These are phyloP conservation scores for Drosophila diplacantha DNA, from an alignment of 2,888 invertebrate genomes.

Conservation along the genomic window DNA sequence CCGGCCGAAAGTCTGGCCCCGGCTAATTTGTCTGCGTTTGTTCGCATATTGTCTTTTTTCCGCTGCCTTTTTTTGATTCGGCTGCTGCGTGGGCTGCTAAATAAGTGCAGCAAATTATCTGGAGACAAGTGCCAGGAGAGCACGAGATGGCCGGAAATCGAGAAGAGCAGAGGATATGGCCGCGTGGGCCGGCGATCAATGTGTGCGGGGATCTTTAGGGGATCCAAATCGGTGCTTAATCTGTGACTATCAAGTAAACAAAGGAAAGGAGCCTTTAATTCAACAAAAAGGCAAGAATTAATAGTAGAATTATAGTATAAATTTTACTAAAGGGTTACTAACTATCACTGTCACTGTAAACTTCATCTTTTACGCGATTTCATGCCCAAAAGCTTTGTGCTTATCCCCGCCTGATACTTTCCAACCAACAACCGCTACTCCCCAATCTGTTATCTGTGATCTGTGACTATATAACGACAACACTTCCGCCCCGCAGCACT, in stretches of 20 bases:
- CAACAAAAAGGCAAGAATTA: background rate
- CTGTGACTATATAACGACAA: slow-evolving; percentile 27
- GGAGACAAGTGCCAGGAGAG: slow-evolving; percentile 57
- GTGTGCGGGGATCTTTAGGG: slow-evolving; percentile 17
- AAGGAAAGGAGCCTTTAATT: slow-evolving; percentile 1
- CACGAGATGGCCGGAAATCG: slow-evolving; percentile 48
- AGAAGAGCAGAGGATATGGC: slow-evolving; percentile 30
- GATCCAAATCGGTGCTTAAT: slow-evolving; percentile 18
- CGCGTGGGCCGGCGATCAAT: slow-evolving; percentile 34
- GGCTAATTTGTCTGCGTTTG: slow-evolving; percentile 61
- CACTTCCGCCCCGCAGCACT: slow-evolving; percentile 22
- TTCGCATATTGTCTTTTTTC: slow-evolving; percentile 30
- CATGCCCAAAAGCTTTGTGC: background rate
- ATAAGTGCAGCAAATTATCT: slow-evolving; percentile 70
- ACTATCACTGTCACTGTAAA: too few relatives aligned
- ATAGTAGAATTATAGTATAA: too few relatives aligned
- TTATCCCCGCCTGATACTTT: background rate
- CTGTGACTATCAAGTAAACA: slow-evolving; percentile 20
- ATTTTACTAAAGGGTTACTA: background rate
- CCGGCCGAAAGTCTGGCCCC: slow-evolving; percentile 35
- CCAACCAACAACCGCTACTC: slow-evolving; percentile 1
- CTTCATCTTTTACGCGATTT: too few relatives aligned
- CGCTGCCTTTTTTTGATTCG: slow-evolving; percentile 9
- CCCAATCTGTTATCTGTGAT: slow-evolving; percentile 4
- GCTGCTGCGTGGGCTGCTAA: slow-evolving; percentile 61